Base-by-base conservation (phyloP, 2,797 vertebrate genomes). In the Chelmon rostratus region DNA sequence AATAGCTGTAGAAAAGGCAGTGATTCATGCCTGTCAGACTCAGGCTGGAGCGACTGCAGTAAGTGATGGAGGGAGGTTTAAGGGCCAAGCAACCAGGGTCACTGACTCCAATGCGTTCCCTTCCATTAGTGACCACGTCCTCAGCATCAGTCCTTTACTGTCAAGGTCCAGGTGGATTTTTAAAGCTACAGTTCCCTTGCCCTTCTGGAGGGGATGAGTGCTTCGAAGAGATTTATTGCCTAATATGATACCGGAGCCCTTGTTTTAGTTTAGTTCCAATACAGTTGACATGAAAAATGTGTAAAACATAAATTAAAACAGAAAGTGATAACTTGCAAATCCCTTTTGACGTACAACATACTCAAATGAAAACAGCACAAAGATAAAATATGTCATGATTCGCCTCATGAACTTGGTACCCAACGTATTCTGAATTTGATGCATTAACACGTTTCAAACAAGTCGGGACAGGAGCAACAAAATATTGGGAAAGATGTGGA, bases 51-150 rank as follows among this genome's bases (percentile, higher is more conserved):
- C 81, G 50, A 19, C 57, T 23, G 25, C 82, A 75, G 65, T 68
- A 81, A 85, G 35, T 80, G 78, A 84, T 86, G 40, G 77, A 71
- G 71, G 38, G 57, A 71, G 73, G 81, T 62, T 47, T 61, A 71
- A 61, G 67, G 83, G 80, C 91, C 86, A 87, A 88, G 76, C 67
- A 64, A 79, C 38, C 28, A 1, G 63, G 68, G 90, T 90, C 76
- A 46, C 40, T 35, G 35, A 3, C 52, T 83, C 25, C 76, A 59
- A 19, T 8, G 31, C 3, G 44, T 74, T 80, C 40, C 38, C 64
- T 77, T 86, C 83, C 83, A 91, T 91, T 89, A 91, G 81, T 25
- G 67, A 74, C 63, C 58, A 23, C 11, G 25, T 84, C 73, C 78
- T 86, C 73, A 28, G 47, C 61, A 37, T 68, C 38, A 67, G 66